These are phyloP conservation scores for Monochamus alternatus DNA, from an alignment of 2,888 invertebrate genomes.

Conservation along the genomic window DNA sequence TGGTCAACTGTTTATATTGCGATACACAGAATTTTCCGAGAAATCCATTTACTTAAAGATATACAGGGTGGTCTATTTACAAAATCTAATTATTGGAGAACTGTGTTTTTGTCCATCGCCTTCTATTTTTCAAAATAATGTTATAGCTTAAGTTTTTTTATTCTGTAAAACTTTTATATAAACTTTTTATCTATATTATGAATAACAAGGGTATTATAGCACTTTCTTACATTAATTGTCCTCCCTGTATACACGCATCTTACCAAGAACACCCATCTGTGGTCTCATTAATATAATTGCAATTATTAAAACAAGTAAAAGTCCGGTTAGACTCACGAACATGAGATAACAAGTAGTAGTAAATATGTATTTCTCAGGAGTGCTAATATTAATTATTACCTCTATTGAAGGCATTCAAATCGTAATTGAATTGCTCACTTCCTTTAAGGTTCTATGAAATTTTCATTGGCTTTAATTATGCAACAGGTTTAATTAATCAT, in stretches of 20 bases:
- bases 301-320: slow-evolving; percentile 19
- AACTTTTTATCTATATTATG: too few species aligned
- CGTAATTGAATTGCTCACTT: slow-evolving; percentile 56
- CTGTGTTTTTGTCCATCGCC: too few species aligned
- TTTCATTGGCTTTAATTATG: slow-evolving; percentile 40
- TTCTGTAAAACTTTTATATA: too few species aligned
- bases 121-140: too few species aligned
- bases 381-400: slow-evolving; percentile 47
- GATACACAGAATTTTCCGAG: too few species aligned
- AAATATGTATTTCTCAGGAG: slow-evolving; percentile 44
- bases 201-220: too few species aligned
- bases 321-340: slow-evolving; percentile 24
- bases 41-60: too few species aligned
- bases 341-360: slow-evolving; percentile 37
- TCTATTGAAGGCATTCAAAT: slow-evolving; percentile 47
- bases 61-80: too few species aligned
- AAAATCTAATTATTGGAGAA: too few species aligned
- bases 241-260: neutral
- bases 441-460: slow-evolving; percentile 47
- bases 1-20: too few species aligned
- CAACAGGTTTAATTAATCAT: slow-evolving; percentile 37
- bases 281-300: slow-evolving; percentile 38
- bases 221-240: too few species aligned
- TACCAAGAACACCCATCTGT: slow-evolving; percentile 17
- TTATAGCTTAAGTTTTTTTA: too few species aligned